Percentiles rank a stretch among this genome's conserved stretches.
phyloP scores from a whole-genome alignment of 2,888 invertebrate genomes.

The Eutolmus rufibarbis region DNA sequence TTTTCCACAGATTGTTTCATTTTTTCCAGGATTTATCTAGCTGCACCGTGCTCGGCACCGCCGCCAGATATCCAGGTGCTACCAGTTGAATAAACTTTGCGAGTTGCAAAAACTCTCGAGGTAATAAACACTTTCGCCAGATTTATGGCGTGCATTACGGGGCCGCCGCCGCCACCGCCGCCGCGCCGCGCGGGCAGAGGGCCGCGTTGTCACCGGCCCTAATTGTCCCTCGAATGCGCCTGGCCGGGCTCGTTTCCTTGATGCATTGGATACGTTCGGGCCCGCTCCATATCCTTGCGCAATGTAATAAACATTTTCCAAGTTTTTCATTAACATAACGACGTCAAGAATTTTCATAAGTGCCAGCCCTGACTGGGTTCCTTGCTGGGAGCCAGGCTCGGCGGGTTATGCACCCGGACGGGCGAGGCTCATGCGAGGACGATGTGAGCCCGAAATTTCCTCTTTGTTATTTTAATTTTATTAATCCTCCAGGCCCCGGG shows the following conservation, averaged over 20 bases:
- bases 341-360: conserved; percentile 46
- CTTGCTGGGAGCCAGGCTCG: neutral
- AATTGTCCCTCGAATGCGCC: neutral
- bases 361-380: neutral
- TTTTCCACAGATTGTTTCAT: conserved; percentile 31
- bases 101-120: conserved; percentile 3
- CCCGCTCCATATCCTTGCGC: neutral
- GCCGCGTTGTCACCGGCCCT: conserved; percentile 6
- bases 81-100: conserved; percentile 34
- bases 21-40: conserved; percentile 28
- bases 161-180: neutral
- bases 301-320: conserved; percentile 46
- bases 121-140: conserved; percentile 28
- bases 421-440: neutral
- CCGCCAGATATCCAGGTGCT: conserved; percentile 7
- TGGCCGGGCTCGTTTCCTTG: neutral
- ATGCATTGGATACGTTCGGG: neutral
- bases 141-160: conserved; percentile 20
- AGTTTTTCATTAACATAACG: conserved; percentile 45
- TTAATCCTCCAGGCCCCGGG: neutral
- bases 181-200: neutral
- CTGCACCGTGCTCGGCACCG: neutral
- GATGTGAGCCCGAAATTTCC: neutral
- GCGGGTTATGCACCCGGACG: neutral
- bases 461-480: neutral